Conservation (phyloP, 92 coral and sea anemone species). For the Palythoa heliodiscus region DNA sequence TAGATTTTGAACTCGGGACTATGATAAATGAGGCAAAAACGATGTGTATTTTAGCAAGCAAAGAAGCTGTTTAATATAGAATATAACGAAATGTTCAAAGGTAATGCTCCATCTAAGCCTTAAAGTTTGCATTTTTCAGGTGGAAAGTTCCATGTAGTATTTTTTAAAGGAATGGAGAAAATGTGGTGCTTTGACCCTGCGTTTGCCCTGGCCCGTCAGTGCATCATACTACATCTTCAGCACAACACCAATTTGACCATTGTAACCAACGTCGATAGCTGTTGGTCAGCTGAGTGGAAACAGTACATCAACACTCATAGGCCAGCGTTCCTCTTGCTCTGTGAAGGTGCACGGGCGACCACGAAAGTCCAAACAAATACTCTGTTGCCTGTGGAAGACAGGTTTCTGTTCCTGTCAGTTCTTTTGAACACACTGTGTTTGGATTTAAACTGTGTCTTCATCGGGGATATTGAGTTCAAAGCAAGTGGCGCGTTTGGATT, state of each 20-base stretch:
- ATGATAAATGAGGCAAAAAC: too few species aligned
- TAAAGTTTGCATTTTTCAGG: not conserved
- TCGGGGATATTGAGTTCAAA: conserved; percentile 26
- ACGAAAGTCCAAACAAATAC: not conserved
- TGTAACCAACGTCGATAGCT: conserved; percentile 21
- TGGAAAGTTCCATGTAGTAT: conserved; percentile 24
- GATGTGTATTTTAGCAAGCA: too few species aligned
- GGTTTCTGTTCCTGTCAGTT: conserved; percentile 17
- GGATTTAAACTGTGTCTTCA: conserved; percentile 28
- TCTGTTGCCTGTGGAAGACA: not conserved
- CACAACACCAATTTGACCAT: conserved; percentile 29
- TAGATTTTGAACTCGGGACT: too few species aligned
- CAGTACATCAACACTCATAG: conserved; percentile 21
- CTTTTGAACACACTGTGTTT: not conserved
- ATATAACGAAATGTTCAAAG: too few species aligned
- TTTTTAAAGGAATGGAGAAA: conserved; percentile 33
- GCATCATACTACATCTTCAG: conserved; percentile 9
- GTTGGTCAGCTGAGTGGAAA: conserved; percentile 35
- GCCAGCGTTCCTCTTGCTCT: conserved; percentile 18
- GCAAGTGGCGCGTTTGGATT: conserved; percentile 19
- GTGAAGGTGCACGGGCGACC: not conserved
- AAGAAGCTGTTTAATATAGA: too few species aligned
- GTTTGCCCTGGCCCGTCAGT: conserved; percentile 31
- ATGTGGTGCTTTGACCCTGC: conserved; percentile 18
- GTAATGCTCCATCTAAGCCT: not conserved